phyloP scores from a whole-genome alignment of 2,888 invertebrate species.

The Drosophila nr. medialis region DNA sequence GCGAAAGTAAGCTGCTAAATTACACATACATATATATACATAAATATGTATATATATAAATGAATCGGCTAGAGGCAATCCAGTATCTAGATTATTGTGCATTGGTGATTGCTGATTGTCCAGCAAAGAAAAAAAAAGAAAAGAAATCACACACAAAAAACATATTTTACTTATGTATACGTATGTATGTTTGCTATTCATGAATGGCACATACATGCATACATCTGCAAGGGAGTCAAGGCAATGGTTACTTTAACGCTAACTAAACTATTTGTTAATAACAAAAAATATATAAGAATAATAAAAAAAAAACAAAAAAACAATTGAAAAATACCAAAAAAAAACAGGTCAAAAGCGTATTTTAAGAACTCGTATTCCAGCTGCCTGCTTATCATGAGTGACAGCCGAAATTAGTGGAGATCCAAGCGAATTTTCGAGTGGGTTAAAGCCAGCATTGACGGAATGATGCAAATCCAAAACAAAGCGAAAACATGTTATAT shows the following conservation, averaged over 20 bases:
- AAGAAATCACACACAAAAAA: conserved; percentile 16
- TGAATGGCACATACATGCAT: conserved; percentile 19
- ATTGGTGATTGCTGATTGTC: conserved; percentile 42
- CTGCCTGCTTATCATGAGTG: conserved; percentile 17
- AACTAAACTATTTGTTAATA: conserved; percentile 64
- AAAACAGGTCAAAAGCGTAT: conserved; percentile 29
- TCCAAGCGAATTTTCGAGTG: conserved; percentile 41
- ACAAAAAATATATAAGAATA: conserved; percentile 24
- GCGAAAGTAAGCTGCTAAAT: conserved; percentile 63
- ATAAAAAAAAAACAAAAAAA: conserved; percentile 24
- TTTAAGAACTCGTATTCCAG: conserved; percentile 35
- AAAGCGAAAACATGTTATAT: conserved; percentile 66
- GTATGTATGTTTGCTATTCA: conserved; percentile 30
- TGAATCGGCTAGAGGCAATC: conserved; percentile 59
- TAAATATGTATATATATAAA: conserved; percentile 18
- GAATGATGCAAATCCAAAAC: conserved; percentile 7
- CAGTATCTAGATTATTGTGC: conserved; percentile 40
- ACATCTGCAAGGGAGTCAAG: conserved; percentile 58
- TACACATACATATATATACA: conserved; percentile 28
- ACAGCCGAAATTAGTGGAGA: conserved; percentile 19
- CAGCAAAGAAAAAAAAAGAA: conserved; percentile 11
- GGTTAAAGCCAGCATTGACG: conserved; percentile 3
- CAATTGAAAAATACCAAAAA: conserved; percentile 1
- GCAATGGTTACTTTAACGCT: conserved; percentile 62
- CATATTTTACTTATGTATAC: conserved; percentile 49